Conservation (phyloP, 2,888 invertebrate species). For the Zaprionus lineosus region DNA sequence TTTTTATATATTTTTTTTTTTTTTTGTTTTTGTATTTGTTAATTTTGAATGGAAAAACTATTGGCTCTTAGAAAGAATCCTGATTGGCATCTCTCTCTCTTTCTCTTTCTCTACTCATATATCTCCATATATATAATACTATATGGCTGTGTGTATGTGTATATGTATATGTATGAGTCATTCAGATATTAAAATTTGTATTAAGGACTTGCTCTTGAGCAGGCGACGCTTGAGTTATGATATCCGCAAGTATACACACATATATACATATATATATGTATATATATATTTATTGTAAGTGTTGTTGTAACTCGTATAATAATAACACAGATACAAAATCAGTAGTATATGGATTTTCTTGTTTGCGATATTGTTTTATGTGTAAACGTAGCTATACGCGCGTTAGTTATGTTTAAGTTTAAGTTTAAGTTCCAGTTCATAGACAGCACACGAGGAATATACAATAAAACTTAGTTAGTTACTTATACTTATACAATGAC, state of each 20-base stretch:
- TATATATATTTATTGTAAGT: slow-evolving; percentile 9
- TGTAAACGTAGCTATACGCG: slow-evolving; percentile 23
- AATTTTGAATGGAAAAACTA: too few species aligned
- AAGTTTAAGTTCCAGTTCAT: slow-evolving; percentile 44
- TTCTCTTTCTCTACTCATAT: too few species aligned
- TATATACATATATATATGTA: slow-evolving; percentile 13
- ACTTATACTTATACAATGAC: background rate
- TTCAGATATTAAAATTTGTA: slow-evolving; percentile 3
- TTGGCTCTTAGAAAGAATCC: too few species aligned
- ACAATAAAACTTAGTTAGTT: slow-evolving; percentile 19
- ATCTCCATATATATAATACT: slow-evolving; percentile 12
- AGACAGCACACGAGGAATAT: slow-evolving; percentile 54
- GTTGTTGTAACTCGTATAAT: slow-evolving; percentile 41
- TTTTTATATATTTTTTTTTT: too few species aligned
- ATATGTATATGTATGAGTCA: slow-evolving; percentile 8
- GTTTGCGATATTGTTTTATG: slow-evolving; percentile 12
- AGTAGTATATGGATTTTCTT: slow-evolving; percentile 50
- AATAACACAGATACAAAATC: slow-evolving; percentile 71
- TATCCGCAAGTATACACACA: slow-evolving; percentile 7
- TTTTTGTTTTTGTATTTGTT: too few species aligned
- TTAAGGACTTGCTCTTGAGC: background rate
- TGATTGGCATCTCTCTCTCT: too few species aligned
- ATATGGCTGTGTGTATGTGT: too few species aligned
- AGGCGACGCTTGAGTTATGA: background rate
- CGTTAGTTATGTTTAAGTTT: slow-evolving; percentile 31